Conservation (phyloP, 1,140 invertebrate genomes). For the Drosophila tristis region DNA sequence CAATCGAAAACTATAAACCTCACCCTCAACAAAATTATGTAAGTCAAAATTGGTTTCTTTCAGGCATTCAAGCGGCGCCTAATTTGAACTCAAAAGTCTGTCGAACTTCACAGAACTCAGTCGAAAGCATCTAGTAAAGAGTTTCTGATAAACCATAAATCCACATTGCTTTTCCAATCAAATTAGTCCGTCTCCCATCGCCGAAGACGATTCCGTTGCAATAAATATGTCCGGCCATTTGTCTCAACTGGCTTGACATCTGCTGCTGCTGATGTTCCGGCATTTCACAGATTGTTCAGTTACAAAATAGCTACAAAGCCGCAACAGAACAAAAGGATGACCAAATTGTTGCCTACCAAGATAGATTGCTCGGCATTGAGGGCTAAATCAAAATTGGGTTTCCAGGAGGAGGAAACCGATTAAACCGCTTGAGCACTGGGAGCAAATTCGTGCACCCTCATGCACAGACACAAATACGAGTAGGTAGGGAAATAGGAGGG, state of each 20-base stretch:
- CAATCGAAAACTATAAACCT: too few species aligned
- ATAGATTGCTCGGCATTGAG: constrained; percentile 20
- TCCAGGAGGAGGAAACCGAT: constrained; percentile 20
- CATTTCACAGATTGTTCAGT: constrained; percentile 44
- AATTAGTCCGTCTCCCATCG: constrained; percentile 5
- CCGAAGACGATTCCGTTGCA: constrained; percentile 9
- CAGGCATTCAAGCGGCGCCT: too few species aligned
- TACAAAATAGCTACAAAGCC: constrained; percentile 30
- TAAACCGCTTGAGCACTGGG: constrained; percentile 39
- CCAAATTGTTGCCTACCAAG: constrained; percentile 31
- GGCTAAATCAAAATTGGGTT: constrained; percentile 45
- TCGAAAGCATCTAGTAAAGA: too few species aligned
- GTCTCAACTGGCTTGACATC: constrained; percentile 26
- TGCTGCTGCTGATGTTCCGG: constrained; percentile 31
- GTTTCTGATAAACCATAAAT: constrained; percentile 17
- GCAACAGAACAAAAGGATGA: constrained; percentile 9
- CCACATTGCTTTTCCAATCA: constrained; percentile 8
- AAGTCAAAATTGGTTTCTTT: too few species aligned
- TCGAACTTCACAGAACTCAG: too few species aligned
- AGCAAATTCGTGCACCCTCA: constrained; percentile 16
- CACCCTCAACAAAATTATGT: too few species aligned
- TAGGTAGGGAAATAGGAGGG: constrained; percentile 3
- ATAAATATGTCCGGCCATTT: constrained; percentile 39
- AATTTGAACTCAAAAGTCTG: too few species aligned
- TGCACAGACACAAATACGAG: neutral